Base-by-base conservation (phyloP, 2,797 vertebrate species). In the Streptopelia turtur region DNA sequence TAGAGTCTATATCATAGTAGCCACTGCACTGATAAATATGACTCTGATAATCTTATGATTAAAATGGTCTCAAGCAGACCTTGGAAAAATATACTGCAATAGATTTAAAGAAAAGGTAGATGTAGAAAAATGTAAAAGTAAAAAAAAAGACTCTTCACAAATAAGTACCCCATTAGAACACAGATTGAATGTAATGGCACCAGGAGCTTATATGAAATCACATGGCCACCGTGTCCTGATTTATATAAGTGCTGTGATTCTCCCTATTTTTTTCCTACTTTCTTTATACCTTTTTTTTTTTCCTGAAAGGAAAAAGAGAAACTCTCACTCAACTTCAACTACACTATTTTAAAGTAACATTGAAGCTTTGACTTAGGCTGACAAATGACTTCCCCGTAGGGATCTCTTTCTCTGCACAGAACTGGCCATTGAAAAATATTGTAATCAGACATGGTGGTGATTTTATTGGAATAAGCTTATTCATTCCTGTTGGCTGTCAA, bases 381-480 rank as follows among this genome's bases (percentile, higher is more conserved):
- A 94, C 75, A 95, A 96, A 96, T 77, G 70, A 91, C 85, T 74
- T 91, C 50, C 86, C 92, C 1, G 0, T 85, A 74, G 84, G 65
- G 82, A 89, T 95, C 69, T 80, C 83, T 80, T 82, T 94, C 93
- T 92, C 66, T 93, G 90, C 88, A 95, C 83, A 95, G 80, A 96
- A 95, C 83, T 93, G 90, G 86, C 89, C 81, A 87, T 90, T 97
- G 90, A 97, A 96, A 95, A 95, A 96, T 96, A 95, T 82, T 92
- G 90, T 96, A 94, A 97, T 95, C 89, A 92, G 92, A 87, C 81
- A 92, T 56, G 90, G 92, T 92, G 75, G 75, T 94, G 94, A 95
- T 95, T 96, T 95, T 96, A 95, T 93, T 94, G 95, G 93, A 96
- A 95, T 93, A 94, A 95, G 81, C 81, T 94, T 95, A 96, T 96